Conservation (phyloP, 2,888 invertebrate species). For the Megastigmus dorsalis region DNA sequence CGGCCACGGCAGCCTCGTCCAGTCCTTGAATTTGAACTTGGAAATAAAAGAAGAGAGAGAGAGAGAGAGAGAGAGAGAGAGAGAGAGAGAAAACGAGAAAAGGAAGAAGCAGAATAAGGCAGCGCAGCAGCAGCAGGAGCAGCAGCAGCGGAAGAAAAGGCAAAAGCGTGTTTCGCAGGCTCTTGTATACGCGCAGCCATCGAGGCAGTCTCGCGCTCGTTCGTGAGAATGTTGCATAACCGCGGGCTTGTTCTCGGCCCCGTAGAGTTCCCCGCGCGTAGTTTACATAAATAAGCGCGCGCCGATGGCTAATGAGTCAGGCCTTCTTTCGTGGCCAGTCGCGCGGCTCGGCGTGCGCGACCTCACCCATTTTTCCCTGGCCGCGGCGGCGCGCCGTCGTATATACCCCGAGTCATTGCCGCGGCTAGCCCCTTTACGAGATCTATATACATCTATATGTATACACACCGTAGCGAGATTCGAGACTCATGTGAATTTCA, state of each 20-base stretch:
- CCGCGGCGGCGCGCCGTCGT: too few relatives aligned
- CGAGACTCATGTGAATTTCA: conserved; percentile 34
- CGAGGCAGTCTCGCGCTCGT: not conserved
- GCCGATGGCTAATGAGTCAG: conserved; percentile 46
- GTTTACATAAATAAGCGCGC: conserved; percentile 49
- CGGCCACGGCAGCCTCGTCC: not conserved
- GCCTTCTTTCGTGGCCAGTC: too few relatives aligned
- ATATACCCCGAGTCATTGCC: not conserved
- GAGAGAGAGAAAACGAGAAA: too few relatives aligned
- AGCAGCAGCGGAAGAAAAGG: conserved; percentile 10
- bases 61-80: too few relatives aligned
- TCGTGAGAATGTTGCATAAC: conserved; percentile 44
- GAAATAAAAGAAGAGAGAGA: conserved; percentile 34
- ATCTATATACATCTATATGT: not conserved
- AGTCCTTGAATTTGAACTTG: conserved; percentile 31
- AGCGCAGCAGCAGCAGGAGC: too few relatives aligned
- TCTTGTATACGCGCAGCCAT: not conserved
- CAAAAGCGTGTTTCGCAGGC: not conserved
- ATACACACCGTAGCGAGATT: not conserved
- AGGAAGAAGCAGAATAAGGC: too few relatives aligned
- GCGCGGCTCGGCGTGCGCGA: not conserved
- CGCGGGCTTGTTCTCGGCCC: not conserved
- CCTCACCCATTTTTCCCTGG: conserved; percentile 44
- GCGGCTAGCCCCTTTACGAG: too few relatives aligned
- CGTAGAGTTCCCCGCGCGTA: not conserved